Evolutionary conservation across 2,797 vertebrate species (phyloP).

Genomic region (Acomys russatus): DNA sequence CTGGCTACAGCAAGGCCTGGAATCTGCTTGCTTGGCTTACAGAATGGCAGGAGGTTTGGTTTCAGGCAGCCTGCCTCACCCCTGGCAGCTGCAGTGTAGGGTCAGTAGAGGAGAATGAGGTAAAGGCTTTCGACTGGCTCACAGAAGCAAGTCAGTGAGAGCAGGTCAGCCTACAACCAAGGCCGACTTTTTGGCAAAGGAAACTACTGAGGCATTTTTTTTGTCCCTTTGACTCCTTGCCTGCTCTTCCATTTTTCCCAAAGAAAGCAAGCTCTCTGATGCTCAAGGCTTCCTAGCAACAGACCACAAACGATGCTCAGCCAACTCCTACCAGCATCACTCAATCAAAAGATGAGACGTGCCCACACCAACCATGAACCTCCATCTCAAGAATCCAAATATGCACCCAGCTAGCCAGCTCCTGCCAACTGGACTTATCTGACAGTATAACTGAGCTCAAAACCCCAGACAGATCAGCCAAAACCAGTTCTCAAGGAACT

Average conservation of each 20-base stretch:
- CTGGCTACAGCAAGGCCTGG: neutral
- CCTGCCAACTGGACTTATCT: neutral
- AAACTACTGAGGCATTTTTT: constrained; percentile 66
- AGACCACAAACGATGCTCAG: constrained; percentile 48
- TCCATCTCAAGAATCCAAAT: constrained; percentile 28
- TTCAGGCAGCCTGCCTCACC: constrained; percentile 49
- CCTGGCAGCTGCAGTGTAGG: constrained; percentile 74
- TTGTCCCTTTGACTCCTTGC: constrained; percentile 75
- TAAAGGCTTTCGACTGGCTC: constrained; percentile 65
- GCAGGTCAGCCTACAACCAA: constrained; percentile 66
- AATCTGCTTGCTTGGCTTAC: constrained; percentile 6
- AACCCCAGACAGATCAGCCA: neutral
- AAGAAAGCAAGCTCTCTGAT: constrained; percentile 69
- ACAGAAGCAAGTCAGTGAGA: constrained; percentile 71
- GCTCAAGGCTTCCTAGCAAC: constrained; percentile 68
- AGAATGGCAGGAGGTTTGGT: constrained; percentile 43
- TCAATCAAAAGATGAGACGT: constrained; percentile 42
- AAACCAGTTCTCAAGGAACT: neutral
- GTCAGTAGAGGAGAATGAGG: constrained; percentile 65
- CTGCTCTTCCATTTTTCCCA: constrained; percentile 73
- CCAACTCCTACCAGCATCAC: neutral
- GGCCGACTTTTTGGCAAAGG: neutral
- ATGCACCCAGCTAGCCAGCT: neutral
- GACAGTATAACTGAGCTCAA: neutral
- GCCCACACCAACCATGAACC: neutral